These are phyloP conservation scores for Eleginops maclovinus DNA, from an alignment of 2,113 vertebrate species.

Conservation along the genomic window DNA sequence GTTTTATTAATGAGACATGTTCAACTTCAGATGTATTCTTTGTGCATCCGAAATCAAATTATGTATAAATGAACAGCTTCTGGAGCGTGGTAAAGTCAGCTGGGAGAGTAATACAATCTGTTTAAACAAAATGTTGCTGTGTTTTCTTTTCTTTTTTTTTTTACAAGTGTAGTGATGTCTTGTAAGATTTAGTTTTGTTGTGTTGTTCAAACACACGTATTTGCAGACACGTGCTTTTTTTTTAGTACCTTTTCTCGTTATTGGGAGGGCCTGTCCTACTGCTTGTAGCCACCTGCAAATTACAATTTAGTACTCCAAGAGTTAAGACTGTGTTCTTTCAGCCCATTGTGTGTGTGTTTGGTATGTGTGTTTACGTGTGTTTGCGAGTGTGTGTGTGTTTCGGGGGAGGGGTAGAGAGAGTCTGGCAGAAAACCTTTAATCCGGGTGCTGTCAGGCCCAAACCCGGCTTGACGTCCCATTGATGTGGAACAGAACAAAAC, in stretches of 20 bases:
- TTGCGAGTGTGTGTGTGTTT: constrained; percentile 68
- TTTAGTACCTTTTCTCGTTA: constrained; percentile 44
- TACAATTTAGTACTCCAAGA: constrained; percentile 87
- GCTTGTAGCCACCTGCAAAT: constrained; percentile 85
- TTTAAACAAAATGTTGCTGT: constrained; percentile 39
- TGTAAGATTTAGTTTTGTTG: constrained; percentile 44
- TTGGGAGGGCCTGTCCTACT: constrained; percentile 53
- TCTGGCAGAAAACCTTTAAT: constrained; percentile 85
- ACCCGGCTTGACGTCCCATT: constrained; percentile 84
- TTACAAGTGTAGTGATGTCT: constrained; percentile 16
- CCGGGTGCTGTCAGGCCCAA: constrained; percentile 83
- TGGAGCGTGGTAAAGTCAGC: constrained; percentile 17
- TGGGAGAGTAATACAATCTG: constrained; percentile 38
- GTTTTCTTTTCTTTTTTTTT: neutral
- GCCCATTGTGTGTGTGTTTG: constrained; percentile 70
- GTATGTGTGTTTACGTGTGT: constrained; percentile 69
- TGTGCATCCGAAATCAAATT: constrained; percentile 37
- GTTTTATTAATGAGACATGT: constrained; percentile 20
- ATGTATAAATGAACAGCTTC: constrained; percentile 37
- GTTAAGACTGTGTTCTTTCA: constrained; percentile 87
- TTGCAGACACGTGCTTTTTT: constrained; percentile 20
- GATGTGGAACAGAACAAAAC: constrained; percentile 89
- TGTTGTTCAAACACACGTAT: neutral
- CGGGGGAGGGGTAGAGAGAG: constrained; percentile 86
- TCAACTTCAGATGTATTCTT: constrained; percentile 7